Evolutionary conservation across 2,113 vertebrate genomes (phyloP), one percentile per base, ranked within the genome.

Genomic region (Engraulis encrasicolus): DNA sequence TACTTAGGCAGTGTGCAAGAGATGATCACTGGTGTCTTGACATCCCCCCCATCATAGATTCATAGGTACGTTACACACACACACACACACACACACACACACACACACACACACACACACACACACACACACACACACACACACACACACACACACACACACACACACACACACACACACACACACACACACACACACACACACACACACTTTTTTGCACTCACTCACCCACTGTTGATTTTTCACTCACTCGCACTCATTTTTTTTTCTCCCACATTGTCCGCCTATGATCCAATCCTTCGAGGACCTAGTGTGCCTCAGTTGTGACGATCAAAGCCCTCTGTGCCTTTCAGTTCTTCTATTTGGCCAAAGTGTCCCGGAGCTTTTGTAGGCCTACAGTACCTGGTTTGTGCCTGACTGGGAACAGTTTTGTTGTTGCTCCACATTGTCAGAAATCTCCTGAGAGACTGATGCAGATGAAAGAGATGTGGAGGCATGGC

Each of bases 401-500:
- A 34, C 66, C 66, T 74, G 27, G 2, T 74, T 74, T 74, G 66
- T n/a, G n/a, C n/a, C n/a, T n/a, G n/a, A 23, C 66, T 74, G 66
- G 23, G 66, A 74, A 74, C 14, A 17, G 66, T 36, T 36, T 74
- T 74, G 27, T 74, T 36, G 27, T 14, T 45, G 40, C 40, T 5
- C 1, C 18, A 6, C 66, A 0, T n/a, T 31, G 31, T 74, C 66
- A n/a, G n/a, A n/a, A n/a, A n/a, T n/a, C 40, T 74, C 66, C 23
- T 15, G 66, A 74, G 66, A 74, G 31, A 15, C 11, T 15, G 27
- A 58, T 18, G 18, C 45, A 40, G 27, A 78, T 19, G 77, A 78
- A 79, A 48, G 37, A 34, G 45, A n/a, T n/a, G n/a, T n/a, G n/a
- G n/a, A n/a, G n/a, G n/a, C n/a, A n/a, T n/a, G n/a, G n/a, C n/a